Conservation (phyloP, 2,888 invertebrate species). For the Plebejus argus region DNA sequence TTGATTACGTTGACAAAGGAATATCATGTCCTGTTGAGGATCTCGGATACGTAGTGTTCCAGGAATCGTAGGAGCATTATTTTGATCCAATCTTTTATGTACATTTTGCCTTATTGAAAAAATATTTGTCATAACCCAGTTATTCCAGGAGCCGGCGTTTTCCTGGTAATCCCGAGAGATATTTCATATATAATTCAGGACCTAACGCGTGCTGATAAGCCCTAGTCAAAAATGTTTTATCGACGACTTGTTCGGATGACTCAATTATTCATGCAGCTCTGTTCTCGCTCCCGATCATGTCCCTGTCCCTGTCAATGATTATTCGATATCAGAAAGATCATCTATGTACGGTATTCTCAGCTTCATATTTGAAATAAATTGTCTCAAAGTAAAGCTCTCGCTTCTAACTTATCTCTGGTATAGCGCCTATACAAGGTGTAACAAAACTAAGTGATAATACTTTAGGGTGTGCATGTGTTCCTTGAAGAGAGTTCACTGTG, state of each 20-base stretch:
- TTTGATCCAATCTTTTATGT: background rate
- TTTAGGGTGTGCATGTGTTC: no score
- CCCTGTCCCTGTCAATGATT: background rate
- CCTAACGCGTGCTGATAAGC: conserved; percentile 61
- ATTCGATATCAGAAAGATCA: background rate
- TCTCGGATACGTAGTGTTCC: background rate
- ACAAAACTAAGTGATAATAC: no score
- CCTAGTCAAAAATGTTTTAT: conserved; percentile 44
- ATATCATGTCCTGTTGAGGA: background rate
- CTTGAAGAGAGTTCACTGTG: no score
- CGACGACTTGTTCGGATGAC: conserved; percentile 27
- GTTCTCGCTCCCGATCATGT: background rate
- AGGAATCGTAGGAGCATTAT: background rate
- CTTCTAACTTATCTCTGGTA: background rate
- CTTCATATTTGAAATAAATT: background rate
- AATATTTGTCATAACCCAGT: conserved; percentile 26
- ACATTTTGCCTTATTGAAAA: conserved; percentile 8
- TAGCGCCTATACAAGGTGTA: no score
- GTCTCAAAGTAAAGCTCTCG: background rate
- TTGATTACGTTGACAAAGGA: background rate
- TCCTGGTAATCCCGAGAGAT: conserved; percentile 26
- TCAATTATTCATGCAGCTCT: conserved; percentile 25
- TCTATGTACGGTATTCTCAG: background rate
- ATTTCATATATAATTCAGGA: conserved; percentile 52
- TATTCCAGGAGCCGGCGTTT: conserved; percentile 23